A percentile compares a stretch with the other conserved stretches of the same genome.
These are phyloP conservation scores for Drosophila truncata DNA, from an alignment of 1,140 invertebrate species.

Conservation along the genomic window DNA sequence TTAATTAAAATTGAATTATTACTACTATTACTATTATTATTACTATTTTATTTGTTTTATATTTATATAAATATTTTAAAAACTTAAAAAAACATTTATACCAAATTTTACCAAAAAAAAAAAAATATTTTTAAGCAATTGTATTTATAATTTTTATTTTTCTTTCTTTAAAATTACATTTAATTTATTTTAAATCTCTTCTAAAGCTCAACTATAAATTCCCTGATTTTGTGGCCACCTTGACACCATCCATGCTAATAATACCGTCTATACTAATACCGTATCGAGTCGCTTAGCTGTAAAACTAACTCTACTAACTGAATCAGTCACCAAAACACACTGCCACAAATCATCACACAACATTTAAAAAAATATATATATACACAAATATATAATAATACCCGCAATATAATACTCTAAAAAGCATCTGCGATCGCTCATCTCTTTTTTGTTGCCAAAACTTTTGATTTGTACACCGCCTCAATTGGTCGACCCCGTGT, in stretches of 20 bases:
- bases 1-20: too few relatives aligned
- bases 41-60: too few relatives aligned
- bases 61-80: too few relatives aligned
- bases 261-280: conserved; percentile 21
- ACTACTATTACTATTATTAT: too few relatives aligned
- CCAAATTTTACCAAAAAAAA: too few relatives aligned
- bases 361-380: not conserved
- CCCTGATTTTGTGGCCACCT: not conserved
- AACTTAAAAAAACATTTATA: too few relatives aligned
- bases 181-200: not conserved
- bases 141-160: too few relatives aligned
- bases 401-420: conserved; percentile 16
- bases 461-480: conserved; percentile 30
- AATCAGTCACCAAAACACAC: conserved; percentile 28
- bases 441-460: conserved; percentile 30
- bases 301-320: conserved; percentile 42
- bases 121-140: not conserved
- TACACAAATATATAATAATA: conserved; percentile 1
- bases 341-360: conserved; percentile 32
- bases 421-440: conserved; percentile 55
- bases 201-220: too few relatives aligned
- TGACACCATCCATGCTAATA: conserved; percentile 5
- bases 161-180: not conserved
- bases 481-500: conserved; percentile 35
- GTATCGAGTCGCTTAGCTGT: conserved; percentile 48